Base-by-base conservation (phyloP, 2,888 invertebrate genomes). In the Hyposoter didymator region DNA sequence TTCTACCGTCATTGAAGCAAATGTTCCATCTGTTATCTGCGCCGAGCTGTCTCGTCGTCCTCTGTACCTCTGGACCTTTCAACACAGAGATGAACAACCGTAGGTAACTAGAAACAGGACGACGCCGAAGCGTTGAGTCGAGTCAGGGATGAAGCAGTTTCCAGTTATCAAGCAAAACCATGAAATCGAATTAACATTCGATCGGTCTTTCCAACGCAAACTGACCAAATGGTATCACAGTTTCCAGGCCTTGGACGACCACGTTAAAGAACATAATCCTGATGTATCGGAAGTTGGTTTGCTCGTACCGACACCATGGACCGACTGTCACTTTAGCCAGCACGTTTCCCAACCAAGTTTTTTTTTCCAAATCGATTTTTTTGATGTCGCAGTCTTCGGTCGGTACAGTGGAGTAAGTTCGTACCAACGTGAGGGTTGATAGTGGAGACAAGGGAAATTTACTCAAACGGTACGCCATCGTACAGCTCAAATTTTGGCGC, bases 1-100 rank as follows among this genome's bases (percentile, higher is more conserved):
- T 94, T 98, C 98, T 39, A 98, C 98, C 0, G 98, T 98, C 98
- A 98, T 98, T 52, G 98, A 97, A 45, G 97, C 98, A 88, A 98
- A 96, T 39, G 98, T 98, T 19, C 98, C 98, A 92, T 98, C 98
- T 78, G 97, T 96, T 91, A 98, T 98, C 94, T 98, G 98, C 0
- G 98, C 98, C 66, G 97, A 96, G 1, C 98, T 98, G 93, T 98
- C 98, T 14, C 97, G 95, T 1, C 97, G 95, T 0, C 97, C 97
- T 22, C 97, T 95, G 86, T 92, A 95, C 89, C 94, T 91, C 87
- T 94, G 94, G 35, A 93, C 93, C 94, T 88, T 92, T 67, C 32
- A 45, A 70, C 12, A 2, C 14, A 32, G 39, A 62, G 19, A 39
- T 14, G 4, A 22, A 66, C 35, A 47, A 52, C 32, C 14, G 76